These are phyloP conservation scores for Mechanitis messenoides DNA, from an alignment of 2,888 invertebrate genomes.

Conservation along the genomic window DNA sequence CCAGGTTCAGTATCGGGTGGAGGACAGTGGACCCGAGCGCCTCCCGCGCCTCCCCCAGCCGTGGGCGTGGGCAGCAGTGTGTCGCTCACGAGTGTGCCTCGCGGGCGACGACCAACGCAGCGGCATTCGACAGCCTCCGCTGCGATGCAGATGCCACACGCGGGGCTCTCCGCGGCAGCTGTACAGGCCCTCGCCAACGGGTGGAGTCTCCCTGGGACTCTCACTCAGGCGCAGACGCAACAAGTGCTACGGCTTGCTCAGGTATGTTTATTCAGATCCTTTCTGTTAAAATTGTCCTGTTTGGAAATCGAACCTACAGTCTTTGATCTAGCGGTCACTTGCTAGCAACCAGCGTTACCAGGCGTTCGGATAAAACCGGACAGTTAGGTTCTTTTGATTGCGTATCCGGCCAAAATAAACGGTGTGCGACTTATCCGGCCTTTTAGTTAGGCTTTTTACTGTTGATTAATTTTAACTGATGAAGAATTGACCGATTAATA, in stretches of 20 bases:
- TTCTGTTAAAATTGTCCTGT: too few species aligned
- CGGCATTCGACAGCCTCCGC: slow-evolving; percentile 53
- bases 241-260: slow-evolving; percentile 71
- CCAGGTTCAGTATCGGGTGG: slow-evolving; percentile 66
- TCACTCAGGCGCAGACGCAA: slow-evolving; percentile 70
- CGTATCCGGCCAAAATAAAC: too few species aligned
- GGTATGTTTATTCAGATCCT: slow-evolving; percentile 37
- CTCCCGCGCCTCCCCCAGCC: slow-evolving; percentile 81
- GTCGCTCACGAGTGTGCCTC: slow-evolving; percentile 48
- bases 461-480: too few species aligned
- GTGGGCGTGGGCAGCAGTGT: slow-evolving; percentile 42
- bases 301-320: too few species aligned
- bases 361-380: too few species aligned
- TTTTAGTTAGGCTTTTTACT: too few species aligned
- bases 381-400: too few species aligned
- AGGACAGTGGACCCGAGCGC: slow-evolving; percentile 88
- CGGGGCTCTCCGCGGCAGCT: slow-evolving; percentile 58
- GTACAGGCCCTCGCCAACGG: slow-evolving; percentile 67
- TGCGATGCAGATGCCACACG: slow-evolving; percentile 64
- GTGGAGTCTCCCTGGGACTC: slow-evolving; percentile 49
- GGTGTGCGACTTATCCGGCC: too few species aligned
- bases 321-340: too few species aligned
- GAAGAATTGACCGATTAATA: too few species aligned
- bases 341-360: too few species aligned
- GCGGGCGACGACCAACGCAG: slow-evolving; percentile 50